Evolutionary conservation across 2,113 vertebrate genomes (phyloP).

Genomic region (Microcebus jonahi): DNA sequence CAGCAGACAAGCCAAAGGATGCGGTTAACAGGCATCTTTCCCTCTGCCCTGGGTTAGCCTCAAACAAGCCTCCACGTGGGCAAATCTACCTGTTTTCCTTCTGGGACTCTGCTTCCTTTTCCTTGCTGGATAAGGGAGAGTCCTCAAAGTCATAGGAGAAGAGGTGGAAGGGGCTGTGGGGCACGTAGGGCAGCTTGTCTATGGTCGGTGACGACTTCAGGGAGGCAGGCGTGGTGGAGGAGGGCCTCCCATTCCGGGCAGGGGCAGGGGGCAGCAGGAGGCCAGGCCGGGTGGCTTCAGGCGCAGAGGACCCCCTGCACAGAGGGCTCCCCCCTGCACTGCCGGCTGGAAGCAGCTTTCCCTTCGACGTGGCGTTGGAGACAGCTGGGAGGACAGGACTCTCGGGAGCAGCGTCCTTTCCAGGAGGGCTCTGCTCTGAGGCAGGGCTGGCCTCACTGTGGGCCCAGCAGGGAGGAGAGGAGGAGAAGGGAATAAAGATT

Average conservation of each 20-base stretch:
- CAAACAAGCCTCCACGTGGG: neutral
- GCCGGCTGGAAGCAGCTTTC: constrained; percentile 55
- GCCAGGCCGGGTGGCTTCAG: constrained; percentile 66
- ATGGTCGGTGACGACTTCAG: constrained; percentile 83
- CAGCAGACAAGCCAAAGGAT: neutral
- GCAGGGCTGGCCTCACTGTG: constrained; percentile 69
- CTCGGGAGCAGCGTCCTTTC: constrained; percentile 53
- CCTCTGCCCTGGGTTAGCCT: constrained; percentile 14
- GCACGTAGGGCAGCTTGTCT: constrained; percentile 92
- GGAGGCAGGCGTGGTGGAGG: constrained; percentile 79
- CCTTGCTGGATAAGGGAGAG: constrained; percentile 81
- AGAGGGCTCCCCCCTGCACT: constrained; percentile 43
- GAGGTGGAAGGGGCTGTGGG: constrained; percentile 94
- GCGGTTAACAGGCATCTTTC: neutral
- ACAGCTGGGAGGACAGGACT: constrained; percentile 62
- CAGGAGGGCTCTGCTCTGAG: neutral
- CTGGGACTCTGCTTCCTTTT: constrained; percentile 86
- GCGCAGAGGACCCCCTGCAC: constrained; percentile 65
- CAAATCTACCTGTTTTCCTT: constrained; percentile 89
- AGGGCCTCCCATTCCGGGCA: constrained; percentile 64
- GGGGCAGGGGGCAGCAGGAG: constrained; percentile 76
- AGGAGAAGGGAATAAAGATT: neutral
- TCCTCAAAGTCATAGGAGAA: constrained; percentile 94
- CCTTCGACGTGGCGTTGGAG: constrained; percentile 72
- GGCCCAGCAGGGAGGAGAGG: neutral